Evolutionary conservation across 1,140 invertebrate species (phyloP), one percentile per base, ranked within the genome.

Genomic region (Meteorus sp.): DNA sequence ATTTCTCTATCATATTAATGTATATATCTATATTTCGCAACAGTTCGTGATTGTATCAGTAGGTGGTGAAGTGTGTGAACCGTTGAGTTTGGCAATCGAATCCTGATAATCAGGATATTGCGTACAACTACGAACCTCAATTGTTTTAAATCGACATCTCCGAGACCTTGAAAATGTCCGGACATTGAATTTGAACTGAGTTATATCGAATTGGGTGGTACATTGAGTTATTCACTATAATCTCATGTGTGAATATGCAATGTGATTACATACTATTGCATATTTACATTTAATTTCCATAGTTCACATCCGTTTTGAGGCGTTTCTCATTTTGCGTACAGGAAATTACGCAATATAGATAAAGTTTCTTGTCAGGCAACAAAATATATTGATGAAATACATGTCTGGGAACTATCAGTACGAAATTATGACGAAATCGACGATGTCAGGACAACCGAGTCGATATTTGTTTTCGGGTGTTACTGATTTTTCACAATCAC

Each of bases 131-230:
- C 60, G 64, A 65, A 63, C 67, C 56, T 70, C 76, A 78, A 80
- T 80, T 80, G 77, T 80, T 79, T 80, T 79, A 79, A 76, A 72
- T 76, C 75, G 74, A 74, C 75, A 75, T 79, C 75, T 76, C 73
- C 74, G 72, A 54, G 39, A 44, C 48, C 25, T n/a, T 13, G 15
- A 41, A 31, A 15, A 56, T 22, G 41, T 58, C 72, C 76, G 78
- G 78, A 80, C 75, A 79, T 79, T 74, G 73, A 78, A 80, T 80
- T 78, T 79, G 73, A 71, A 78, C 72, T 75, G 77, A 78, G 75
- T 73, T 77, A 76, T 78, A 57, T 57, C 58, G 56, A 56, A 48
- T 54, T 57, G 64, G 27, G 4, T 4, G 67, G 64, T 69, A 76
- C n/a, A n/a, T 76, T 69, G 70, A 69, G 71, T 78, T 76, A 74